Evolutionary conservation across 1,140 invertebrate genomes (phyloP).

Genomic region (Magallana gigas): DNA sequence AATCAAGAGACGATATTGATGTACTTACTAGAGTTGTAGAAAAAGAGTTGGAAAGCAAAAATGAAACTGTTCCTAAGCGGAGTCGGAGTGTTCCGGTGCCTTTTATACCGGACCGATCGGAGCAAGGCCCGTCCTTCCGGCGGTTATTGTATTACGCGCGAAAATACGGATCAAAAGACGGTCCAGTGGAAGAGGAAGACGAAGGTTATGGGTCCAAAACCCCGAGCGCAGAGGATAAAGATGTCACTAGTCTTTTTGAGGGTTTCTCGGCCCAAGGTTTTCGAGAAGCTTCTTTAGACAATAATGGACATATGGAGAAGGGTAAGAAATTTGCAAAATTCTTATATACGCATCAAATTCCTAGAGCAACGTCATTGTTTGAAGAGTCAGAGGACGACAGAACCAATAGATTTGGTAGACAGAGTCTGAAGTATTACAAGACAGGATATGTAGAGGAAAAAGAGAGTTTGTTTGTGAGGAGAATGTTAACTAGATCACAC

Average conservation of each 20-base stretch:
- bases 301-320: not conserved
- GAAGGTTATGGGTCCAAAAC: conserved; percentile 58
- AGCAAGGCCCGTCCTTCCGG: conserved; percentile 31
- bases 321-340: conserved; percentile 41
- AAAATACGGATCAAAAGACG: conserved; percentile 49
- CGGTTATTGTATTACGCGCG: conserved; percentile 51
- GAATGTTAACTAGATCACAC: conserved; percentile 28
- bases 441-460: conserved; percentile 46
- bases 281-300: not conserved
- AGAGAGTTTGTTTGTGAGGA: conserved; percentile 8
- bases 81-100: conserved; percentile 45
- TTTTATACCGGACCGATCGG: not conserved
- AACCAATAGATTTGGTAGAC: not conserved
- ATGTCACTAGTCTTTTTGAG: conserved; percentile 6
- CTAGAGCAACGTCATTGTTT: conserved; percentile 35
- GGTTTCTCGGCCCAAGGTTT: conserved; percentile 1
- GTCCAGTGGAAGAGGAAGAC: conserved; percentile 45
- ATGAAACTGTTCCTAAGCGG: conserved; percentile 35
- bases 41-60: not conserved
- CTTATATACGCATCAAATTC: conserved; percentile 53
- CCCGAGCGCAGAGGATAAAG: conserved; percentile 53
- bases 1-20: conserved; percentile 35
- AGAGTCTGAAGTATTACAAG: conserved; percentile 42
- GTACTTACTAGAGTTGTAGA: not conserved
- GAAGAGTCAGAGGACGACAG: conserved; percentile 52